These are phyloP conservation scores for Antheraea pernyi DNA, from an alignment of 1,140 invertebrate species.

Conservation along the genomic window DNA sequence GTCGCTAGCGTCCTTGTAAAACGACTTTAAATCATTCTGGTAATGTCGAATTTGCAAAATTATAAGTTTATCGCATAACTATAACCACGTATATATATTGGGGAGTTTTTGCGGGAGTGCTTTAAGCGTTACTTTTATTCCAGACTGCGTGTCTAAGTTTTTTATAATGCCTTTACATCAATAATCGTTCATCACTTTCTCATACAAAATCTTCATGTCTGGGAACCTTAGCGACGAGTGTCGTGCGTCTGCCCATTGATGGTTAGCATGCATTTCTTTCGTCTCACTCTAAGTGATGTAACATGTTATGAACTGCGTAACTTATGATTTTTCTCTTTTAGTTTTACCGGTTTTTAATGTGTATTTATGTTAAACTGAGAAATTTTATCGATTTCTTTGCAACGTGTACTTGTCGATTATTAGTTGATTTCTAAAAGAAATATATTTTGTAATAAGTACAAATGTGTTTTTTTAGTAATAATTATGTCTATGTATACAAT, in stretches of 20 bases:
- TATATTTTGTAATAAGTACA: neutral
- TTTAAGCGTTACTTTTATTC: too few species aligned
- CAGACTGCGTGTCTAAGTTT: too few species aligned
- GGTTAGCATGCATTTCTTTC: conserved; percentile 1
- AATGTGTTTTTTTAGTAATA: too few species aligned
- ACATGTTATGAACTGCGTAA: neutral
- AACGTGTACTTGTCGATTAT: neutral
- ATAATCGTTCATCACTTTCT: neutral
- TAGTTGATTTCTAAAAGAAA: neutral
- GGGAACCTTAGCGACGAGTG: neutral
- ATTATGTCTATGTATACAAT: too few species aligned
- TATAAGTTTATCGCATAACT: too few species aligned
- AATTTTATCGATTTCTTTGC: neutral
- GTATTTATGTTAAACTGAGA: neutral
- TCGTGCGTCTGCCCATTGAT: conserved; percentile 3
- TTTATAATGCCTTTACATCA: too few species aligned
- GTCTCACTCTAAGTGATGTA: neutral
- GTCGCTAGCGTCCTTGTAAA: too few species aligned
- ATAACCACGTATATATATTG: too few species aligned
- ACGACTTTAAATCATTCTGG: too few species aligned
- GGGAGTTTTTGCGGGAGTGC: too few species aligned
- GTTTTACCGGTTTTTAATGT: neutral
- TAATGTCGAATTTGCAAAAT: too few species aligned
- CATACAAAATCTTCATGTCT: neutral
- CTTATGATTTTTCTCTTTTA: conserved; percentile 6